Evolutionary conservation across 2,888 invertebrate genomes (phyloP).

Genomic region (Teleiodes luculella): DNA sequence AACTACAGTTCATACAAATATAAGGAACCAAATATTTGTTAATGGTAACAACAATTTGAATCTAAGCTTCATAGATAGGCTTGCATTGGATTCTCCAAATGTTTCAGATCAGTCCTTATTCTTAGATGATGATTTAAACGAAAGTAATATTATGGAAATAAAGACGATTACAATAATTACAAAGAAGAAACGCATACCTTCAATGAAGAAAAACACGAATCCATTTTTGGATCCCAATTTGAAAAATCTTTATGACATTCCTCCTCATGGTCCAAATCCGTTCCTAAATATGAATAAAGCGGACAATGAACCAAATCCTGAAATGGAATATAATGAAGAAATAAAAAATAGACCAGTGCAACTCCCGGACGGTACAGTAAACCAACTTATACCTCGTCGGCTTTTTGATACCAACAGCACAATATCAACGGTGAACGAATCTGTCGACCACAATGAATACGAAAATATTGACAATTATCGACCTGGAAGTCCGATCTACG

Average conservation of each 20-base stretch:
- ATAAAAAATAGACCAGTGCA: constrained; percentile 33
- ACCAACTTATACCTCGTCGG: constrained; percentile 52
- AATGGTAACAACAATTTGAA: constrained; percentile 57
- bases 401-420: constrained; percentile 70
- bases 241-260: not conserved
- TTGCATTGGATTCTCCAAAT: constrained; percentile 63
- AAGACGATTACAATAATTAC: constrained; percentile 73
- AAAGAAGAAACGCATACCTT: constrained; percentile 53
- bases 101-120: constrained; percentile 61
- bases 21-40: constrained; percentile 58
- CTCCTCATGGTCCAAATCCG: constrained; percentile 45
- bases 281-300: constrained; percentile 42
- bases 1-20: constrained; percentile 53
- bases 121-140: constrained; percentile 71
- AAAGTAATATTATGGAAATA: constrained; percentile 76
- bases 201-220: constrained; percentile 57
- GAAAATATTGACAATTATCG: constrained; percentile 62
- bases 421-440: constrained; percentile 65
- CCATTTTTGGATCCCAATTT: constrained; percentile 63
- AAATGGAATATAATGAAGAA: constrained; percentile 54
- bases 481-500: constrained; percentile 63
- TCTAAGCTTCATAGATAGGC: constrained; percentile 69
- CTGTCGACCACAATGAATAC: constrained; percentile 54
- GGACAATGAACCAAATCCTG: constrained; percentile 42
- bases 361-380: constrained; percentile 26